These are phyloP conservation scores for Macaca fascicularis DNA, from an alignment of 2,113 vertebrate species.

Conservation along the genomic window T2T-MFA8v1.1 NC_088386.1:62871001-62871500, in stretches of 20 bases:
- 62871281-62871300: background rate
- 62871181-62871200: background rate
- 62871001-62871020: constrained; percentile 29
- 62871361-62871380: background rate
- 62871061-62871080: background rate
- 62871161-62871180: background rate
- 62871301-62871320: background rate
- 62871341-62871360: background rate
- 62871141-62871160: background rate
- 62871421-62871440: background rate
- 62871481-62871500: background rate
- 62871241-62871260: background rate
- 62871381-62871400: background rate
- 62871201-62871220: background rate
- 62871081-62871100: constrained; percentile 10
- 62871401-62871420: background rate
- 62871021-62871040: background rate
- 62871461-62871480: background rate
- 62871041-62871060: background rate
- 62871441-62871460: background rate
- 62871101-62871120: background rate
- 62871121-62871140: background rate
- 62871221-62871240: background rate
- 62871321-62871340: background rate
- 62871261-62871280: background rate